Evolutionary conservation across 2,113 vertebrate species (phyloP).

Genomic region (Fregetta grallaria): DNA sequence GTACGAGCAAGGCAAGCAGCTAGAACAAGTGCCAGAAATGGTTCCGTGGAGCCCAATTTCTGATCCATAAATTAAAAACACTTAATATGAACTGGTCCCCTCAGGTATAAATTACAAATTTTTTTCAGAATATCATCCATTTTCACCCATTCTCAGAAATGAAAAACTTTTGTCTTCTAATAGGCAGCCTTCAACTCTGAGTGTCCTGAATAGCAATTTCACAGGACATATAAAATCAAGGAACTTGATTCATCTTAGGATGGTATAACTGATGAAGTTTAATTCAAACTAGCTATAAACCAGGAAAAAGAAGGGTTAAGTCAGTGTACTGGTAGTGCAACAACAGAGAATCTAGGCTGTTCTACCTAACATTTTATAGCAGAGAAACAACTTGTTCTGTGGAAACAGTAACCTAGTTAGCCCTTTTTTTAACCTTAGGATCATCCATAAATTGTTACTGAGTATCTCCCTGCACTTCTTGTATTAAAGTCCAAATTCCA

Average conservation of each 20-base stretch:
- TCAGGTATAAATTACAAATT: neutral
- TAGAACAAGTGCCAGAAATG: neutral
- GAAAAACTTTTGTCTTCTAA: neutral
- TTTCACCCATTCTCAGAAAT: neutral
- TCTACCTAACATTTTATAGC: neutral
- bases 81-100: neutral
- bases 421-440: neutral
- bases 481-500: neutral
- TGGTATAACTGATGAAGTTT: neutral
- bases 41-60: neutral
- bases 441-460: neutral
- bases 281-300: neutral
- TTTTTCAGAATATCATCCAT: accelerated
- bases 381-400: neutral
- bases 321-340: neutral
- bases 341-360: neutral
- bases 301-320: neutral
- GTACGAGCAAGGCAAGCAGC: neutral
- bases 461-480: neutral
- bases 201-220: neutral
- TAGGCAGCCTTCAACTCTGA: neutral
- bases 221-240: neutral
- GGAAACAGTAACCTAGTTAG: neutral
- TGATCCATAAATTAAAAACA: neutral
- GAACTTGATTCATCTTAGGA: neutral